Percentiles rank a stretch among this genome's conserved stretches.
phyloP scores from a whole-genome alignment of 2,888 invertebrate genomes.

The Orthosia gracilis region DNA sequence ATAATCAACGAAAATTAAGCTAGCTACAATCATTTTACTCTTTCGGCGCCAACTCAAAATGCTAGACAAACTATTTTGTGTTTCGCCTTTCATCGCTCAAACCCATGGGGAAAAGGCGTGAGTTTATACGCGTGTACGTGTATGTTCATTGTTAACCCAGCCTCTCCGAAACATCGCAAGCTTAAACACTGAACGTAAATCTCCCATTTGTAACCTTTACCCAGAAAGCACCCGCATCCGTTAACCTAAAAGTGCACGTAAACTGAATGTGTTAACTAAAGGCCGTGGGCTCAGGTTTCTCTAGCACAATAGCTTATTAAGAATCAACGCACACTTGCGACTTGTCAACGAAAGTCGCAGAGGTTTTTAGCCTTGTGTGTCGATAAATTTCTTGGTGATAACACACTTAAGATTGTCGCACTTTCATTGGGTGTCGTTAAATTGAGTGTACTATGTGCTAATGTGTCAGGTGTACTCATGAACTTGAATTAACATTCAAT shows the following conservation, averaged over 20 bases:
- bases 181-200: not conserved
- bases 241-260: slow-evolving; percentile 52
- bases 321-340: slow-evolving; percentile 49
- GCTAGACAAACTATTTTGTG: too few relatives aligned
- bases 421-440: slow-evolving; percentile 2
- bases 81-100: too few relatives aligned
- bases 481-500: not conserved
- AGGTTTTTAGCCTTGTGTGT: slow-evolving; percentile 48
- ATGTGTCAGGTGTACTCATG: not conserved
- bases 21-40: too few relatives aligned
- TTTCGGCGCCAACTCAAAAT: too few relatives aligned
- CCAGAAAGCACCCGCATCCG: slow-evolving; percentile 57
- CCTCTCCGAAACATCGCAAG: not conserved
- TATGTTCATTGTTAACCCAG: not conserved
- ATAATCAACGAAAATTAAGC: too few relatives aligned
- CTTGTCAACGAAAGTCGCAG: slow-evolving; percentile 43
- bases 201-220: slow-evolving; percentile 50
- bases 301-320: slow-evolving; percentile 64
- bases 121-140: too few relatives aligned
- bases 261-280: slow-evolving; percentile 36
- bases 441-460: too few relatives aligned
- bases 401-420: slow-evolving; percentile 24
- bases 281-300: slow-evolving; percentile 54
- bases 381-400: slow-evolving; percentile 9
- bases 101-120: too few relatives aligned